Evolutionary conservation across 1,140 invertebrate species (phyloP).

Genomic region (Atta colombica): DNA sequence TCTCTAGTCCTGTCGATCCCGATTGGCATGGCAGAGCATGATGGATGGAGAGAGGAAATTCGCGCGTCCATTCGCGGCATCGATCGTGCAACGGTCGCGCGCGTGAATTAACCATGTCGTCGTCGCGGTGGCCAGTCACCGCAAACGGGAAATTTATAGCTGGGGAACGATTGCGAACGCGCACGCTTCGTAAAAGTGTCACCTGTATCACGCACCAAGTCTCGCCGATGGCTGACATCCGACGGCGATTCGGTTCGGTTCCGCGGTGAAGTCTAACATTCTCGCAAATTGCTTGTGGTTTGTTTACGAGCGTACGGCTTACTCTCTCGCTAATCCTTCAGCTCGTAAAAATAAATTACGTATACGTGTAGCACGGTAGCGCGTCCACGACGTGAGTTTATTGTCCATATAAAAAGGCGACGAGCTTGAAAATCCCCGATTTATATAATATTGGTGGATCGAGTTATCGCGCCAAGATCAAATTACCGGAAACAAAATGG

Average conservation of each 20-base stretch:
- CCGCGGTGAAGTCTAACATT: background rate
- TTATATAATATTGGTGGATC: background rate
- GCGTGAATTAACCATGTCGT: conserved; percentile 35
- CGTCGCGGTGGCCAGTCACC: conserved; percentile 25
- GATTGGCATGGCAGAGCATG: conserved; percentile 76
- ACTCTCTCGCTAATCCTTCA: background rate
- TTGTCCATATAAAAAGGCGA: background rate
- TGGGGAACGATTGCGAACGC: conserved; percentile 2
- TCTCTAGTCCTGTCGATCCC: conserved; percentile 29
- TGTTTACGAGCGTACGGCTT: background rate
- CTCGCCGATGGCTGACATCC: background rate
- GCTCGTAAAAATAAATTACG: conserved; percentile 7
- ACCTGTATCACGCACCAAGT: background rate
- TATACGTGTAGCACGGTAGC: background rate
- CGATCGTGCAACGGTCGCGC: conserved; percentile 53
- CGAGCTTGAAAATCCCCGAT: background rate
- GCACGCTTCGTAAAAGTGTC: conserved; percentile 34
- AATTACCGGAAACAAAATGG: conserved; percentile 2
- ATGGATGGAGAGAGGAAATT: conserved; percentile 69
- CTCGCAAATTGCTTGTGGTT: conserved; percentile 1
- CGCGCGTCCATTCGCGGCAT: conserved; percentile 55
- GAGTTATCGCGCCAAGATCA: background rate
- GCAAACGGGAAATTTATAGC: conserved; percentile 38
- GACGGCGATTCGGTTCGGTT: background rate
- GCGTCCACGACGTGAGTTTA: background rate